Evolutionary conservation across 2,888 invertebrate genomes (phyloP).

Genomic region (Leucophenga maculata): DNA sequence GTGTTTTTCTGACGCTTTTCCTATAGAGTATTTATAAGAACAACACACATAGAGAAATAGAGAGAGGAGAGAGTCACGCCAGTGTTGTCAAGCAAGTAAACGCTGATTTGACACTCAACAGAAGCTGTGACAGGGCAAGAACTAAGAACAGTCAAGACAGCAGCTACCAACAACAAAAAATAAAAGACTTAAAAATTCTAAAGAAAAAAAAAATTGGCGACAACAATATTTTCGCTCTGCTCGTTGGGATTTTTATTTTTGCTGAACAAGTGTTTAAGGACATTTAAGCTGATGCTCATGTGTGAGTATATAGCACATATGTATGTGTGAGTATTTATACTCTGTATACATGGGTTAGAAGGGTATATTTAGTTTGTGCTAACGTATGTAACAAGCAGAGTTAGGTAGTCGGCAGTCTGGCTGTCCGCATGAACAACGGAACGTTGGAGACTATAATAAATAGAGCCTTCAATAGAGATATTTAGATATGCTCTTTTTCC

Average conservation of each 20-base stretch:
- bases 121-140: not conserved
- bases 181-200: not conserved
- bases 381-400: too few relatives aligned
- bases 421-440: too few relatives aligned
- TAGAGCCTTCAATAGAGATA: too few relatives aligned
- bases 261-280: slow-evolving; percentile 21
- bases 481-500: too few relatives aligned
- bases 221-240: not conserved
- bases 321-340: not conserved
- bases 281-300: not conserved
- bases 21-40: not conserved
- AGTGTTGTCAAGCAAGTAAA: slow-evolving; percentile 8
- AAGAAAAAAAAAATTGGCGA: not conserved
- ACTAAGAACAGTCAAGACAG: not conserved
- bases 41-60: too few relatives aligned
- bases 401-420: too few relatives aligned
- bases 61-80: not conserved
- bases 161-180: not conserved
- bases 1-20: not conserved
- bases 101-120: slow-evolving; percentile 22
- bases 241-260: slow-evolving; percentile 3
- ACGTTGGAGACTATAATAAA: too few relatives aligned
- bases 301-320: not conserved
- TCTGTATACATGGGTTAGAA: too few relatives aligned
- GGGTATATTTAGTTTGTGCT: too few relatives aligned